phyloP scores from a whole-genome alignment of 2,113 vertebrate genomes.

The Cygnus atratus region DNA sequence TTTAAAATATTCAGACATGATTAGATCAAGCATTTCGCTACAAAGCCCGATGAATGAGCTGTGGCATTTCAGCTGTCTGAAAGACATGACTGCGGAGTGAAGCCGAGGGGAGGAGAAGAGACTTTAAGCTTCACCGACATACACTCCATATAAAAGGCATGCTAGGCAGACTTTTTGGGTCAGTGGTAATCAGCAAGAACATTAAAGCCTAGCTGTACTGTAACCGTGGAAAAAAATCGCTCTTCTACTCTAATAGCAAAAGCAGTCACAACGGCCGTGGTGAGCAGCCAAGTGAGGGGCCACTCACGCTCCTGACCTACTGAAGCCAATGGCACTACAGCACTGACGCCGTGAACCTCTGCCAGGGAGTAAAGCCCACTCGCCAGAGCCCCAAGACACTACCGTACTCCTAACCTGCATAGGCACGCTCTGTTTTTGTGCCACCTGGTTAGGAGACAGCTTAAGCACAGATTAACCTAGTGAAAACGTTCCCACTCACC shows the following conservation, averaged over 20 bases:
- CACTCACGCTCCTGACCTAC: background rate
- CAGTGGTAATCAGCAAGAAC: constrained; percentile 68
- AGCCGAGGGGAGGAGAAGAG: constrained; percentile 64
- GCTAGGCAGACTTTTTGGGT: constrained; percentile 70
- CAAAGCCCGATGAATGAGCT: constrained; percentile 42
- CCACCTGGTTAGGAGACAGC: background rate
- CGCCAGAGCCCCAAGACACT: background rate
- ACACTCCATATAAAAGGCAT: constrained; percentile 60
- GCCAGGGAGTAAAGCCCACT: background rate
- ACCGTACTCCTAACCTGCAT: background rate
- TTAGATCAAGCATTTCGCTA: constrained; percentile 62
- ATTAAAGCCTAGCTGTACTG: constrained; percentile 57
- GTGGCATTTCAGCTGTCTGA: constrained; percentile 67
- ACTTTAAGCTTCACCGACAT: constrained; percentile 70
- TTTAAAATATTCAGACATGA: constrained; percentile 67
- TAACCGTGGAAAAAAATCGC: constrained; percentile 43
- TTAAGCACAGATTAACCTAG: background rate
- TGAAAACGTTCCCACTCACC: background rate
- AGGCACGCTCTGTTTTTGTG: rapidly evolving
- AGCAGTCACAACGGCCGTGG: constrained; percentile 13
- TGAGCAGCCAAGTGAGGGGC: constrained; percentile 39
- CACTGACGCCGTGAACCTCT: background rate
- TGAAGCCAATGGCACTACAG: background rate
- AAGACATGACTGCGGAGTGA: constrained; percentile 53
- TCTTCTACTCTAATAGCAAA: constrained; percentile 47